phyloP scores from a whole-genome alignment of 2,888 invertebrate genomes.

The Heliconius cydno region DNA sequence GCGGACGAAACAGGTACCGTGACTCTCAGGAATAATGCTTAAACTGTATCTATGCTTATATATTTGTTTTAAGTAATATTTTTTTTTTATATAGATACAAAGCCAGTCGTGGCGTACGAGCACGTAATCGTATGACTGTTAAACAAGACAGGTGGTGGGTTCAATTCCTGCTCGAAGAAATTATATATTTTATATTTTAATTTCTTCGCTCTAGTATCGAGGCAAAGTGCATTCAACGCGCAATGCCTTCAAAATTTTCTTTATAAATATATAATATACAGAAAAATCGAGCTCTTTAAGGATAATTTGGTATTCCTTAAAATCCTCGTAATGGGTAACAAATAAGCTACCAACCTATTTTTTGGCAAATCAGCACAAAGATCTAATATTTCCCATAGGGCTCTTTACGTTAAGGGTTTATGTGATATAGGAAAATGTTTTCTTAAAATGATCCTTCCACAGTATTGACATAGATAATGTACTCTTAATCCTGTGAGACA shows the following conservation, averaged over 20 bases:
- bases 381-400: conserved; percentile 74
- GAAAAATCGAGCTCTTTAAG: no score
- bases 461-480: conserved; percentile 80
- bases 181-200: no score
- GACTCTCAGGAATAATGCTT: background rate
- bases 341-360: background rate
- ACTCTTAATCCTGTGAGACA: conserved; percentile 60
- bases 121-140: no score
- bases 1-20: background rate
- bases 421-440: conserved; percentile 73
- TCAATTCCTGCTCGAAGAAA: no score
- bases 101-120: no score
- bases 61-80: background rate
- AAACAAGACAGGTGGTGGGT: no score
- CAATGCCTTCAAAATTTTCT: no score
- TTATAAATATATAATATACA: no score
- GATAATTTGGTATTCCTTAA: background rate
- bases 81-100: background rate
- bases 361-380: conserved; percentile 53
- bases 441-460: conserved; percentile 65
- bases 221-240: no score
- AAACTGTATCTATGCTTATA: background rate
- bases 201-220: no score
- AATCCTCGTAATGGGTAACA: background rate
- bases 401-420: conserved; percentile 74